phyloP scores from a whole-genome alignment of 1,140 invertebrate genomes.

The Copidosoma floridanum region DNA sequence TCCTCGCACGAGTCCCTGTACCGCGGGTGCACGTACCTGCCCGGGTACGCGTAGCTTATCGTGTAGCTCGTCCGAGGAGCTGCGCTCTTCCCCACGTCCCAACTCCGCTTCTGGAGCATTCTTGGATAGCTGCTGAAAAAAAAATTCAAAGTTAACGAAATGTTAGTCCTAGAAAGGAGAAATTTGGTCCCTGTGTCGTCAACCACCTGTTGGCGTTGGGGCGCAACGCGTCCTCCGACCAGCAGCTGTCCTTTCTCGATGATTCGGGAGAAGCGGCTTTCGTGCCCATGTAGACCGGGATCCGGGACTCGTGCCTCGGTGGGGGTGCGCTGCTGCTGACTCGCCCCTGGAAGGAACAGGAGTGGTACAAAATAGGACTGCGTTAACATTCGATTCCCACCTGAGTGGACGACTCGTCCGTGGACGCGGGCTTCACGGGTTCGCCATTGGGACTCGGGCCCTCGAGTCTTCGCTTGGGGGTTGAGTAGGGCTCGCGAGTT shows the following conservation, averaged over 20 bases:
- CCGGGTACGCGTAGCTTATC: background rate
- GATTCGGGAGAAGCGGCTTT: background rate
- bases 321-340: background rate
- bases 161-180: too few relatives aligned
- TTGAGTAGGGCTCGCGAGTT: conserved; percentile 7
- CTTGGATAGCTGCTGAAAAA: background rate
- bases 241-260: too few relatives aligned
- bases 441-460: too few relatives aligned
- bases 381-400: background rate
- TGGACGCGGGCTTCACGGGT: too few relatives aligned
- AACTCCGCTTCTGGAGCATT: background rate
- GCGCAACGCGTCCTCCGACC: too few relatives aligned
- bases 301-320: conserved; percentile 11
- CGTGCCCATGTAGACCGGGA: conserved; percentile 12
- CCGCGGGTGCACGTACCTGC: too few relatives aligned
- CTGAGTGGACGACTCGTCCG: too few relatives aligned
- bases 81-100: background rate
- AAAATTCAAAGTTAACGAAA: background rate
- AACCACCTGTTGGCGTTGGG: too few relatives aligned
- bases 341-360: background rate
- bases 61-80: background rate
- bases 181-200: too few relatives aligned
- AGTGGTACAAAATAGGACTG: too few relatives aligned
- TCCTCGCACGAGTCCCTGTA: too few relatives aligned
- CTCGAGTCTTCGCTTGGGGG: conserved; percentile 8